Conservation (phyloP, 2,113 vertebrate species). For the Regulus satrapa region DNA sequence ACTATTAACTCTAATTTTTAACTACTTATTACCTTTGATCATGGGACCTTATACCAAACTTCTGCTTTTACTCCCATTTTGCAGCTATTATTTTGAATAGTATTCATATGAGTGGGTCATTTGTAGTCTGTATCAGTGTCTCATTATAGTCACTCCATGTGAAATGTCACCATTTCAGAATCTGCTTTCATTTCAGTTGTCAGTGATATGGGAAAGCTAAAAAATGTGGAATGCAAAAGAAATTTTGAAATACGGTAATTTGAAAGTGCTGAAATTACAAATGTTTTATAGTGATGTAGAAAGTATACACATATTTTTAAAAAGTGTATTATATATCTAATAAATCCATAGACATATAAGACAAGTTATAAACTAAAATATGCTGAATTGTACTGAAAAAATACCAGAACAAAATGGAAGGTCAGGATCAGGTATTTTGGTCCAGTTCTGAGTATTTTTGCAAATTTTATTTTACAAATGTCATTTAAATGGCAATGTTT, state of each 20-base stretch:
- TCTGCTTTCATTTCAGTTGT: background rate
- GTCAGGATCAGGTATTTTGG: background rate
- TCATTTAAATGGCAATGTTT: background rate
- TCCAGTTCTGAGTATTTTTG: background rate
- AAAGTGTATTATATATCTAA: background rate
- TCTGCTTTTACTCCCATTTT: background rate
- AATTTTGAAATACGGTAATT: background rate
- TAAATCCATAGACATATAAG: background rate
- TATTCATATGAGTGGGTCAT: background rate
- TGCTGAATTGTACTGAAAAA: background rate
- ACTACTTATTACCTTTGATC: background rate
- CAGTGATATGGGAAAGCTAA: background rate
- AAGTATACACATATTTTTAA: background rate
- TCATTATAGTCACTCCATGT: background rate
- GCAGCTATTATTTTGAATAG: background rate
- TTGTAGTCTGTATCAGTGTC: background rate
- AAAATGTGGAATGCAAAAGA: background rate
- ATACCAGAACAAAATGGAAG: background rate
- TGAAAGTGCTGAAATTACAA: background rate
- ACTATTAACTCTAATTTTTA: background rate
- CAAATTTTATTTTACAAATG: background rate
- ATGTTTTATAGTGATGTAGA: background rate
- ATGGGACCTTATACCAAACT: background rate
- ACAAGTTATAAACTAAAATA: background rate
- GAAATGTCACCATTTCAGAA: background rate